Evolutionary conservation across 2,888 invertebrate genomes (phyloP).

Genomic region (Drosophila lutescens): DNA sequence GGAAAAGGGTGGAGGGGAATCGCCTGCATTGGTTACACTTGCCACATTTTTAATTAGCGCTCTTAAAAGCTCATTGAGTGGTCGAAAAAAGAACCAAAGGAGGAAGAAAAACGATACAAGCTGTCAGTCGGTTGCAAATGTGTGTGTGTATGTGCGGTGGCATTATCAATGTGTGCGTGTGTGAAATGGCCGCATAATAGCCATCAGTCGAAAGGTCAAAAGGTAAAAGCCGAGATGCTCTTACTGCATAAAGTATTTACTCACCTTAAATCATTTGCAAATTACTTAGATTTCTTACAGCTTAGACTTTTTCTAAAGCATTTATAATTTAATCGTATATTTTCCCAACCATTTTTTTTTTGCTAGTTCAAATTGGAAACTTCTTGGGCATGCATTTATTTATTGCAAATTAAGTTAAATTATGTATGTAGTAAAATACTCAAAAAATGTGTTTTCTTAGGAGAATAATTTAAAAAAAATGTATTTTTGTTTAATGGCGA

Average conservation of each 20-base stretch:
- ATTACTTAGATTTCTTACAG: too few relatives aligned
- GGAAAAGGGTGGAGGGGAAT: not conserved
- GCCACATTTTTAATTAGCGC: conserved; percentile 80
- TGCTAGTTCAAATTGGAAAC: too few relatives aligned
- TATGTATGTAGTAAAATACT: too few relatives aligned
- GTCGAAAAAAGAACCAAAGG: conserved; percentile 34
- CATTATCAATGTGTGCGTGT: conserved; percentile 11
- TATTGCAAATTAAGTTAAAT: too few relatives aligned
- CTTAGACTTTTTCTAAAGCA: too few relatives aligned
- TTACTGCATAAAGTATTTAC: not conserved
- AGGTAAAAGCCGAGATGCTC: conserved; percentile 3
- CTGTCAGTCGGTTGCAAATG: conserved; percentile 10
- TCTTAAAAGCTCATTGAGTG: conserved; percentile 77
- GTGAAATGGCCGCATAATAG: conserved; percentile 19
- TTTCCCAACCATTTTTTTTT: too few relatives aligned
- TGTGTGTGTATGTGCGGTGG: conserved; percentile 15
- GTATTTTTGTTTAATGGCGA: too few relatives aligned
- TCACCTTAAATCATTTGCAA: not conserved
- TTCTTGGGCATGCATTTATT: too few relatives aligned
- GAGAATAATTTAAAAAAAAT: too few relatives aligned
- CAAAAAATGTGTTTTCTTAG: too few relatives aligned
- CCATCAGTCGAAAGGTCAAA: conserved; percentile 14
- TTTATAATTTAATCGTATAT: too few relatives aligned
- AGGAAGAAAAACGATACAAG: conserved; percentile 20
- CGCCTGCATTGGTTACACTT: conserved; percentile 48